Conservation (phyloP, 2,797 vertebrate species). For the Coendou prehensilis region DNA sequence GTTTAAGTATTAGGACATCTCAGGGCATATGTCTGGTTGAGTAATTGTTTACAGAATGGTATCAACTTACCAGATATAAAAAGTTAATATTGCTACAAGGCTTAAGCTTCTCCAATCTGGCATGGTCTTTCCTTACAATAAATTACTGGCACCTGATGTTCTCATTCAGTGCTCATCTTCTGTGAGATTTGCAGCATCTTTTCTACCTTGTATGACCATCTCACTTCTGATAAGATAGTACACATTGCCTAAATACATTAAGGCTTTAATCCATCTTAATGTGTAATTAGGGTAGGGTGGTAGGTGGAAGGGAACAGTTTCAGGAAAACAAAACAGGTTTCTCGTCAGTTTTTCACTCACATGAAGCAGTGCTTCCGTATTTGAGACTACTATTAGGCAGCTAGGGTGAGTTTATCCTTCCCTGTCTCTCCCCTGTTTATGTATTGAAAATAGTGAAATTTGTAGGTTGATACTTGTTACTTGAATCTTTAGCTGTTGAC, state of each 20-base stretch:
- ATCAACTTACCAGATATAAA: neutral
- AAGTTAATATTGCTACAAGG: neutral
- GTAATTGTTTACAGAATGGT: neutral
- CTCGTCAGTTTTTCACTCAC: neutral
- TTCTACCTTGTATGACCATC: neutral
- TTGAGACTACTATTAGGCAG: neutral
- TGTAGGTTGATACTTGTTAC: neutral
- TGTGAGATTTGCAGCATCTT: neutral
- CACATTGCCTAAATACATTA: neutral
- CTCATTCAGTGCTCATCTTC: neutral
- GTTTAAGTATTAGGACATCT: neutral
- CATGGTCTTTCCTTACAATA: neutral
- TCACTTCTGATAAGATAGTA: neutral
- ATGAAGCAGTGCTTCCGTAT: neutral
- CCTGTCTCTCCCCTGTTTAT: neutral
- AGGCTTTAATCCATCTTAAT: neutral
- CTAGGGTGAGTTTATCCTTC: neutral
- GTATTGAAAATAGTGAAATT: neutral
- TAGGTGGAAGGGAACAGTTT: neutral
- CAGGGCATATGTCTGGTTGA: neutral
- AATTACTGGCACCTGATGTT: neutral
- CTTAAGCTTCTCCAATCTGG: neutral
- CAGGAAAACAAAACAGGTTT: neutral
- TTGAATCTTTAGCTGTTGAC: neutral
- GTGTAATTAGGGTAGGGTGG: neutral